Percentiles rank a stretch among this genome's conserved stretches.
phyloP scores from a whole-genome alignment of 2,888 invertebrate genomes.

The Bombylius discolor region DNA sequence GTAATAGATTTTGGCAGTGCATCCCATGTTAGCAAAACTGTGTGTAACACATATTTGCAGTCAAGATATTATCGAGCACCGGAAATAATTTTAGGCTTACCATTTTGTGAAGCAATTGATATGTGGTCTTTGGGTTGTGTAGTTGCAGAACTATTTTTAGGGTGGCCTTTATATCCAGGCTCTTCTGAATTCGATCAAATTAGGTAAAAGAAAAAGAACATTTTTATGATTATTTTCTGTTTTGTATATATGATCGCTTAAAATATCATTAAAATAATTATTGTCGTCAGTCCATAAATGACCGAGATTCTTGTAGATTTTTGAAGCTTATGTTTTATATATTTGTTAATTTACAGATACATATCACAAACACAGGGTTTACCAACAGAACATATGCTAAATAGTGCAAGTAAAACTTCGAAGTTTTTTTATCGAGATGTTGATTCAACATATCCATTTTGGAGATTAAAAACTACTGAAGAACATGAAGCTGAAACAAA shows the following conservation, averaged over 20 bases:
- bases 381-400: conserved; percentile 96
- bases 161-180: conserved; percentile 99
- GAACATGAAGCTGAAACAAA: conserved; percentile 97
- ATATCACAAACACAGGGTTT: conserved; percentile 95
- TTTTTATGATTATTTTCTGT: not conserved
- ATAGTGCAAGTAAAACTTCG: conserved; percentile 92
- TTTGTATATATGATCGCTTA: not conserved
- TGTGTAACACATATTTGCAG: conserved; percentile 98
- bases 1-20: conserved; percentile 99
- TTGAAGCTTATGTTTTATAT: not conserved
- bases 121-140: conserved; percentile 99
- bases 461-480: conserved; percentile 86
- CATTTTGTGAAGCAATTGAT: conserved; percentile 98
- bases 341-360: conserved; percentile 39
- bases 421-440: conserved; percentile 97
- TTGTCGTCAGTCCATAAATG: too few species aligned
- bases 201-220: conserved; percentile 39
- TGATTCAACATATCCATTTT: conserved; percentile 79
- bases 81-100: conserved; percentile 92
- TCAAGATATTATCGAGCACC: conserved; percentile 97
- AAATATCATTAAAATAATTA: not conserved
- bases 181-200: conserved; percentile 99
- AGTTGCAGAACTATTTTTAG: conserved; percentile 95
- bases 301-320: too few species aligned
- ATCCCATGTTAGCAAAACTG: conserved; percentile 97